Evolutionary conservation across 2,113 vertebrate species (phyloP), one percentile per base, ranked within the genome.

Genomic region (Xiphias gladius): DNA sequence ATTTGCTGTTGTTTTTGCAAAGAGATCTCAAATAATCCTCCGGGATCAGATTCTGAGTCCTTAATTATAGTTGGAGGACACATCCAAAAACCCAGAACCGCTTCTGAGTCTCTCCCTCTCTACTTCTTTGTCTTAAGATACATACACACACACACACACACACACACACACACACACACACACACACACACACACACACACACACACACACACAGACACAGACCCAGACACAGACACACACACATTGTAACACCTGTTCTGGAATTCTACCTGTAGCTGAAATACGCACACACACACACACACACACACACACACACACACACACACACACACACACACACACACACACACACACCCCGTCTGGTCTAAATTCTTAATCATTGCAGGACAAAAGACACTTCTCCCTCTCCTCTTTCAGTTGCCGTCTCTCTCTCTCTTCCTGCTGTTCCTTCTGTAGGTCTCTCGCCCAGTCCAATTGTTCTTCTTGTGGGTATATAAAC

Each of bases 311-410:
- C 59, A 61, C 57, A 41, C 30, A 37, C 26, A 16, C 67, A 39
- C 67, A 55, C 28, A 65, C 79, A 65, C 39, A 48, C 59, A 57
- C 0, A 58, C 63, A 46, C 22, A 54, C 22, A 62, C 59, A 61
- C 57, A 41, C 30, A 17, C 69, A 75, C 55, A 54, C 63, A 67
- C 48, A 55, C 72, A 50, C 93, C 91, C 89, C 93, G 89, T 89
- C 91, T 95, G 95, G 89, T 95, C 93, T 95, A 94, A 95, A 92
- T 95, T 96, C 96, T 96, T 97, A 96, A 97, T 98, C 96, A 96
- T 94, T 96, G 96, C 96, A 91, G 94, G 95, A 96, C 95, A 83
- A 83, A 83, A 87, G 76, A 81, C 61, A 8, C 50, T 37, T 64
- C 70, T 10, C 30, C 48, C 71, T 46, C 69, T 41, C 61, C 24